Conservation (phyloP, 2,888 invertebrate genomes). For the Bellardia bayeri region DNA sequence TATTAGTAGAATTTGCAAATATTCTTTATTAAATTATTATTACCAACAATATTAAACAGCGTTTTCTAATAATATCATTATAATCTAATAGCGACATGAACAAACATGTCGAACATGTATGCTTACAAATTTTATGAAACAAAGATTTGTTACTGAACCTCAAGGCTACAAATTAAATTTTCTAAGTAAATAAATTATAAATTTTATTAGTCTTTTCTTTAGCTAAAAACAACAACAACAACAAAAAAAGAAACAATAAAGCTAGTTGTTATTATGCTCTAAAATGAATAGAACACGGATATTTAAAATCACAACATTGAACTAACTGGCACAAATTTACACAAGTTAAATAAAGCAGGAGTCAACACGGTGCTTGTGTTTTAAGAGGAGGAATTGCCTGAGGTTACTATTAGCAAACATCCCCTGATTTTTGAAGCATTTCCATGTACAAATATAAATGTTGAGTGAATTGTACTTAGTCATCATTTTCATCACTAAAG, state of each 20-base stretch:
- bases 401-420: constrained; percentile 57
- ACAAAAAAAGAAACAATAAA: neutral
- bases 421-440: constrained; percentile 44
- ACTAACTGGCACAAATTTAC: neutral
- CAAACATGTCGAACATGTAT: constrained; percentile 23
- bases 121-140: neutral
- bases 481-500: constrained; percentile 66
- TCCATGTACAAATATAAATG: neutral
- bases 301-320: constrained; percentile 49
- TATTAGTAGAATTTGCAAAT: neutral
- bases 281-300: neutral
- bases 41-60: constrained; percentile 29
- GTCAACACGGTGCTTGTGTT: constrained; percentile 1
- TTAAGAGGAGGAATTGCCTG: constrained; percentile 36
- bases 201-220: constrained; percentile 56
- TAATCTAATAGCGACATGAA: constrained; percentile 14
- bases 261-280: neutral
- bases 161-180: constrained; percentile 67
- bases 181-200: constrained; percentile 69
- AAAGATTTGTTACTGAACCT: constrained; percentile 18
- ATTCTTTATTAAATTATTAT: constrained; percentile 26
- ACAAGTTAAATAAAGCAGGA: neutral
- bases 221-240: neutral
- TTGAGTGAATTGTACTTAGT: constrained; percentile 39
- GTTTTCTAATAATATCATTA: constrained; percentile 29